A percentile compares a stretch with the other conserved stretches of the same genome.
phyloP scores from a whole-genome alignment of 2,113 vertebrate species.

The Illadopsis cleaveri region DNA sequence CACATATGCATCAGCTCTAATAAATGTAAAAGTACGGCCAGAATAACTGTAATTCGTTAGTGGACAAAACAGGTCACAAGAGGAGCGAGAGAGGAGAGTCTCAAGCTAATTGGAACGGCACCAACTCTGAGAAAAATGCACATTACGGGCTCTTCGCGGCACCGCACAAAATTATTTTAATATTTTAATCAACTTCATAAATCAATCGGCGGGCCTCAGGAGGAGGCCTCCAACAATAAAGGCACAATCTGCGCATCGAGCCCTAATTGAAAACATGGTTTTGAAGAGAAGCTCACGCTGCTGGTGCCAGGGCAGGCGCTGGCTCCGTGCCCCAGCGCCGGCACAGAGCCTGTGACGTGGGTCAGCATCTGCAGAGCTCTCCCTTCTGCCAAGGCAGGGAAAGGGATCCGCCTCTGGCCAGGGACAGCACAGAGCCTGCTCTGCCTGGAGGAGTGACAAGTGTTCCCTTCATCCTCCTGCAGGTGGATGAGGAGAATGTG shows the following conservation, averaged over 20 bases:
- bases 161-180: background rate
- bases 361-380: background rate
- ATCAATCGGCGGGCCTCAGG: background rate
- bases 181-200: conserved; percentile 52
- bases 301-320: background rate
- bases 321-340: background rate
- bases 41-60: background rate
- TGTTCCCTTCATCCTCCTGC: background rate
- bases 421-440: background rate
- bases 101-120: background rate
- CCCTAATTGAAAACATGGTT: conserved; percentile 33
- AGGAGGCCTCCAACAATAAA: background rate
- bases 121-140: background rate
- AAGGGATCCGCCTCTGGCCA: background rate
- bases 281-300: background rate
- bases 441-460: background rate
- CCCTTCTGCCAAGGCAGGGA: background rate
- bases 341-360: background rate
- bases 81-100: background rate
- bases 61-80: background rate
- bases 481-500: background rate
- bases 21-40: background rate
- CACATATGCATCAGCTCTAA: background rate
- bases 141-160: background rate
- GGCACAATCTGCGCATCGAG: background rate